Evolutionary conservation across 2,113 vertebrate genomes (phyloP), one percentile per base, ranked within the genome.

Genomic region (Bubo blakistoni): DNA sequence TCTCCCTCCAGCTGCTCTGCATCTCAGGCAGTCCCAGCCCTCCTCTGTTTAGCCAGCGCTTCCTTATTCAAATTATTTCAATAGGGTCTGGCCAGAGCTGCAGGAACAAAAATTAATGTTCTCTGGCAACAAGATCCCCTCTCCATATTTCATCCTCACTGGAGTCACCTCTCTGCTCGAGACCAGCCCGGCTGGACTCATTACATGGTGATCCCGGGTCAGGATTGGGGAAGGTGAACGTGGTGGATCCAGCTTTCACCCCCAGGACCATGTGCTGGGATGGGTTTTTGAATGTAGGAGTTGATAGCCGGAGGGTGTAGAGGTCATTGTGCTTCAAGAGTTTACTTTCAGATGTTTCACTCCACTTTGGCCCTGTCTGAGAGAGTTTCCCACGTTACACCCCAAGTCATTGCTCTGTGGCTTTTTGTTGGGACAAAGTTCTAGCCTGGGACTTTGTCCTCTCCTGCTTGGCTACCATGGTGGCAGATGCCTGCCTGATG

Each of bases 1-100:
- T 82, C 58, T 51, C 63, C 52, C 19, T 76, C 67, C 88, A 92
- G 77, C 94, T 94, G 90, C 81, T 83, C 87, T 7, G 25, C 40
- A 2, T 71, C 86, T 40, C 46, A 3, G 61, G 72, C 8, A 1
- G 25, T 61, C 72, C 71, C n/a, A 0, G 29, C 9, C 26, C 8
- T 52, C 46, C 19, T 4, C 73, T 58, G 36, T n/a, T 87, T 84
- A 81, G 61, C 55, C 49, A 4, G 12, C 0, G 2, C 59, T 90
- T 81, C 82, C 70, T 42, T 13, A 11, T 80, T 32, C 9, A 6
- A n/a, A 70, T 14, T 30, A 34, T 88, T 96, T 81, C 79, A 49
- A 2, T 10, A 76, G 77, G 22, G 40, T 61, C 88, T 74, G 61
- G 47, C 69, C 61, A 47, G 90, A 86, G 72, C 36, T 34, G 11